phyloP scores from a whole-genome alignment of 2,797 vertebrate genomes.

The Micromesistius poutassou region DNA sequence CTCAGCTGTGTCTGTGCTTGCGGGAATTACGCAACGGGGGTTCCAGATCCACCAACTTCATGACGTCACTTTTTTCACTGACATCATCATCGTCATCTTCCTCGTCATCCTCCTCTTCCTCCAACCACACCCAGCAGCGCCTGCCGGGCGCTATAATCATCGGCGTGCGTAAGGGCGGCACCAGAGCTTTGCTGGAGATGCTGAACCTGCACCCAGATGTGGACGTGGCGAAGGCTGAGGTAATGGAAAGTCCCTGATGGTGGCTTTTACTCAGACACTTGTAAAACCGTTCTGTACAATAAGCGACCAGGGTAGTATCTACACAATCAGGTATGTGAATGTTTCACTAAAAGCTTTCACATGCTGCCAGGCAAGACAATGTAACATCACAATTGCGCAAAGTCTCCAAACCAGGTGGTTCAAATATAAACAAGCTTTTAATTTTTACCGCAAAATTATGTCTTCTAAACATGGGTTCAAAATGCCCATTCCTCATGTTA shows the following conservation, averaged over 20 bases:
- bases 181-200: constrained; percentile 79
- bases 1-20: constrained; percentile 72
- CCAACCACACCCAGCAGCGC: constrained; percentile 65
- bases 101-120: constrained; percentile 42
- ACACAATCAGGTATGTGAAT: background rate
- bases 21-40: constrained; percentile 59
- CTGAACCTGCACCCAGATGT: constrained; percentile 79
- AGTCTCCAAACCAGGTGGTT: background rate
- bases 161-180: constrained; percentile 80
- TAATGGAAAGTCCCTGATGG: constrained; percentile 26
- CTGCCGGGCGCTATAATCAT: constrained; percentile 78
- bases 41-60: constrained; percentile 31
- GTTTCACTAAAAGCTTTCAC: background rate
- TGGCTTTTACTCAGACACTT: background rate
- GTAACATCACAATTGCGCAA: background rate
- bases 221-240: constrained; percentile 77
- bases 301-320: background rate
- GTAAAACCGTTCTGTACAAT: background rate
- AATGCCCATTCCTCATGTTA: background rate
- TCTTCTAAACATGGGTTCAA: background rate
- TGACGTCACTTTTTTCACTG: constrained; percentile 40
- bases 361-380: background rate
- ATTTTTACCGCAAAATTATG: background rate
- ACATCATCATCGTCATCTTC: constrained; percentile 28
- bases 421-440: background rate